phyloP scores from a whole-genome alignment of 2,113 vertebrate genomes.

The Dryoscopus gambensis region DNA sequence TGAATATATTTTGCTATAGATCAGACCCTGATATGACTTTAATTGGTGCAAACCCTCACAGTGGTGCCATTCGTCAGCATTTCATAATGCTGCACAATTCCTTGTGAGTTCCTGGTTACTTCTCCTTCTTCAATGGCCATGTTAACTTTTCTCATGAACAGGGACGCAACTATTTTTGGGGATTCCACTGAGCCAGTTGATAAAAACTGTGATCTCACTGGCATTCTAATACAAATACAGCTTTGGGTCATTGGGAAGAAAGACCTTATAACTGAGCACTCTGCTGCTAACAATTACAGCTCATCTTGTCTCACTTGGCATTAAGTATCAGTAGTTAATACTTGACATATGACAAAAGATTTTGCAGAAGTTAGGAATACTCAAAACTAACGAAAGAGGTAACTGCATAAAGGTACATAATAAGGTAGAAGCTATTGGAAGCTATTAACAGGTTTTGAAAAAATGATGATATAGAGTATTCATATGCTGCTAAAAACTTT shows the following conservation, averaged over 20 bases:
- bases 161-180: background rate
- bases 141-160: background rate
- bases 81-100: background rate
- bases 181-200: background rate
- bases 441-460: background rate
- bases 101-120: background rate
- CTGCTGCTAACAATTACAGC: background rate
- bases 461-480: background rate
- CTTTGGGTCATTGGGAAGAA: background rate
- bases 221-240: background rate
- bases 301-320: background rate
- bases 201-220: background rate
- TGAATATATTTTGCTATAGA: background rate
- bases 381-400: background rate
- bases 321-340: background rate
- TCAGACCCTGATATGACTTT: background rate
- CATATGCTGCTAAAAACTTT: background rate
- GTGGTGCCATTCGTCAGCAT: background rate
- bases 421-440: background rate
- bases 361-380: background rate
- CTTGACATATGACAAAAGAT: background rate
- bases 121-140: background rate
- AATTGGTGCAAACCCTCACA: background rate
- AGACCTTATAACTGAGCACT: rapidly evolving
- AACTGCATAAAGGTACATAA: background rate